Evolutionary conservation across 2,113 vertebrate species (phyloP).

Genomic region (Tragelaphus buxtoni): DNA sequence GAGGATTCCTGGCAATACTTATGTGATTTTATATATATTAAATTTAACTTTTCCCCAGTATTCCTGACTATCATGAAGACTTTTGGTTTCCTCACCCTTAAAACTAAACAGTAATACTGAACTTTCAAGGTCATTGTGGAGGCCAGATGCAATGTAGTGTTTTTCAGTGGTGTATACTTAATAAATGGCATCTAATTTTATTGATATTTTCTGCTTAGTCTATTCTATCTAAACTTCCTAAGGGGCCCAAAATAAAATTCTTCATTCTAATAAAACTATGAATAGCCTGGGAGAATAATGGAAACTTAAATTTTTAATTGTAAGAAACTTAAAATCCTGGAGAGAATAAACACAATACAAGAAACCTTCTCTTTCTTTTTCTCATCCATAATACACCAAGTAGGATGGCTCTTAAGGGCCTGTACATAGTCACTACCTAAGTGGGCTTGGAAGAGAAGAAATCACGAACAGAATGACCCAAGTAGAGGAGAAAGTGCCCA

Average conservation of each 20-base stretch:
- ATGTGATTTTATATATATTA: background rate
- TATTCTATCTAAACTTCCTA: background rate
- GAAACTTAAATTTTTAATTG: background rate
- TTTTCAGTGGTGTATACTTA: background rate
- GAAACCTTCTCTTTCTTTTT: background rate
- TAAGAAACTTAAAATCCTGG: background rate
- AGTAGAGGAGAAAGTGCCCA: background rate
- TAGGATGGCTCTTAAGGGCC: background rate
- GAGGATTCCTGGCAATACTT: background rate
- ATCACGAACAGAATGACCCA: background rate
- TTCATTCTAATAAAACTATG: background rate
- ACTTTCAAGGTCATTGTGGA: background rate
- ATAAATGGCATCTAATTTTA: background rate
- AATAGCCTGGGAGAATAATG: background rate
- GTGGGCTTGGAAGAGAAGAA: background rate
- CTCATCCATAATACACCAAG: background rate
- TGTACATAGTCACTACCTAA: background rate
- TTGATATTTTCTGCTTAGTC: background rate
- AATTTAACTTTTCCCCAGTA: background rate
- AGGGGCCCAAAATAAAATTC: background rate
- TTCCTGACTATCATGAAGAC: background rate
- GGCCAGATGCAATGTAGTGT: background rate
- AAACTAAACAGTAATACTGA: background rate
- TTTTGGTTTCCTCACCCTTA: background rate
- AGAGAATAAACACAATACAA: background rate